A percentile compares a stretch with the other conserved stretches of the same genome.
Conservation (phyloP, 2,888 invertebrate genomes). For the Pogonocherus hispidulus region DNA sequence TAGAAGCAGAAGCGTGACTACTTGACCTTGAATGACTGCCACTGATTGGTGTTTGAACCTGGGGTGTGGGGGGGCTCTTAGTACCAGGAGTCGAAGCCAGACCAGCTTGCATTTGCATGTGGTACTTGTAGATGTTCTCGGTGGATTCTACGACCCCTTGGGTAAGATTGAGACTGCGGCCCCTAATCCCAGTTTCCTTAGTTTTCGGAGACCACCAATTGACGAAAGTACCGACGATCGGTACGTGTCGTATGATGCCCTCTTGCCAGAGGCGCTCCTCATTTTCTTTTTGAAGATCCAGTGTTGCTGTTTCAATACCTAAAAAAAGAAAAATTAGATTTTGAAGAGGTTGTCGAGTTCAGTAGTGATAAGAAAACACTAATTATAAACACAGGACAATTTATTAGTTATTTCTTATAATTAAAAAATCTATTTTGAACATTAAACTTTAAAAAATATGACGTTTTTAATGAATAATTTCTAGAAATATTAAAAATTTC, state of each 20-base stretch:
- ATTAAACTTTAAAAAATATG: too few species aligned
- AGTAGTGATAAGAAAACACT: too few species aligned
- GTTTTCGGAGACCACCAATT: slow-evolving; percentile 94
- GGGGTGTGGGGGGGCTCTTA: slow-evolving; percentile 77
- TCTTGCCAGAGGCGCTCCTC: slow-evolving; percentile 94
- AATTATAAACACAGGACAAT: too few species aligned
- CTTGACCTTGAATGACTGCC: slow-evolving; percentile 76
- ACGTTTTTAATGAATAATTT: too few species aligned
- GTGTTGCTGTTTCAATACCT: slow-evolving; percentile 94
- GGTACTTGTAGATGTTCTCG: slow-evolving; percentile 84
- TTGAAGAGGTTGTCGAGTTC: too few species aligned
- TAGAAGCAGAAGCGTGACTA: slow-evolving; percentile 70
- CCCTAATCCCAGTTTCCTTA: slow-evolving; percentile 84
- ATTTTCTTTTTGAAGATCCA: slow-evolving; percentile 91
- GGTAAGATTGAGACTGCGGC: slow-evolving; percentile 84
- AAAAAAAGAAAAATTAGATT: slow-evolving; percentile 38
- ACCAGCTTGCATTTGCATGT: slow-evolving; percentile 83
- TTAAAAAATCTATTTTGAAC: too few species aligned
- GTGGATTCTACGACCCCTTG: slow-evolving; percentile 87
- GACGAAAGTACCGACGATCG: slow-evolving; percentile 92
- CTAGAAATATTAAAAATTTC: too few species aligned
- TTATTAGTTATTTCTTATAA: too few species aligned
- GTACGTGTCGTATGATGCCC: slow-evolving; percentile 93
- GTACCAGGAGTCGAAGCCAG: slow-evolving; percentile 70
- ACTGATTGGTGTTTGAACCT: slow-evolving; percentile 78